Conservation (phyloP, 2,888 invertebrate genomes). For the Sphaerophoria rueppellii region DNA sequence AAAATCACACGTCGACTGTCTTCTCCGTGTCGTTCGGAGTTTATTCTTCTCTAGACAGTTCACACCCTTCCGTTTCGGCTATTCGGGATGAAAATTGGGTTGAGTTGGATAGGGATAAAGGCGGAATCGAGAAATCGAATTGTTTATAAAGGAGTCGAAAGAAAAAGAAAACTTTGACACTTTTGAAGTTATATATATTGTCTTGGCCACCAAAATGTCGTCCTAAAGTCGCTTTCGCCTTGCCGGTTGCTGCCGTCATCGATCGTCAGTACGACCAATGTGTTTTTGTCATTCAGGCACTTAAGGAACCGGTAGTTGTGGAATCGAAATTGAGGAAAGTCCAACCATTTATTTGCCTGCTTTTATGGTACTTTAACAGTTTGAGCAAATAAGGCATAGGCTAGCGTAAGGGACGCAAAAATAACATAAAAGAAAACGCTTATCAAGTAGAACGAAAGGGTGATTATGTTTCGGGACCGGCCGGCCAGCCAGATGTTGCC, state of each 20-base stretch:
- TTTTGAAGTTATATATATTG: slow-evolving; percentile 64
- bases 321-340: neutral
- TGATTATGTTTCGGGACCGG: slow-evolving; percentile 25
- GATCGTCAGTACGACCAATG: neutral
- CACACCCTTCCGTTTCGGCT: slow-evolving; percentile 19
- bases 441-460: slow-evolving; percentile 54
- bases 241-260: neutral
- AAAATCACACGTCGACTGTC: slow-evolving; percentile 25
- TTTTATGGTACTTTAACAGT: slow-evolving; percentile 72
- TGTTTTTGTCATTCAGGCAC: slow-evolving; percentile 40
- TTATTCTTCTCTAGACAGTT: slow-evolving; percentile 20
- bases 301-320: slow-evolving; percentile 40
- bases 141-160: neutral
- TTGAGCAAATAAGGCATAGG: slow-evolving; percentile 63
- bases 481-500: slow-evolving; percentile 59
- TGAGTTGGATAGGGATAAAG: neutral
- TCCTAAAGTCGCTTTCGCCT: neutral
- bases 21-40: no score
- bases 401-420: neutral
- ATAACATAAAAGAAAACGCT: slow-evolving; percentile 51
- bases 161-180: slow-evolving; percentile 62
- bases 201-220: slow-evolving; percentile 59
- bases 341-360: slow-evolving; percentile 65
- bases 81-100: slow-evolving; percentile 4
- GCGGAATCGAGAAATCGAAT: slow-evolving; percentile 43